Evolutionary conservation across 2,888 invertebrate genomes (phyloP).

Genomic region (Zele albiditarsus): DNA sequence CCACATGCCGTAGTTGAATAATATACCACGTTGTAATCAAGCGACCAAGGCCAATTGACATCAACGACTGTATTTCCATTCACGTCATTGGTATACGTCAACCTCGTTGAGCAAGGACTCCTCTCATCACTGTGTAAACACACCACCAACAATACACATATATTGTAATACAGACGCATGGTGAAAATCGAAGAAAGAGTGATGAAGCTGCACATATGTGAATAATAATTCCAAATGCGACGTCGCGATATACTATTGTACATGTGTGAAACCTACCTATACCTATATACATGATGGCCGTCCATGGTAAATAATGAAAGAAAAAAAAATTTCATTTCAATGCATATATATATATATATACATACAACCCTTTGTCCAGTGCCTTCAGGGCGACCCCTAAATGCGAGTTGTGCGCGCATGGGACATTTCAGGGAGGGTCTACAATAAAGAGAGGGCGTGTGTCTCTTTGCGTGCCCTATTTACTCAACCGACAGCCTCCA

Average conservation of each 20-base stretch:
- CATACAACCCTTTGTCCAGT: slow-evolving; percentile 67
- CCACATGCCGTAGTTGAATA: slow-evolving; percentile 3
- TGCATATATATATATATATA: slow-evolving; percentile 46
- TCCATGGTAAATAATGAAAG: slow-evolving; percentile 61
- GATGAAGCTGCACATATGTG: neutral
- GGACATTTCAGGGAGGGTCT: slow-evolving; percentile 54
- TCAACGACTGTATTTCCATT: slow-evolving; percentile 46
- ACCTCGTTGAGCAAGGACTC: slow-evolving; percentile 46
- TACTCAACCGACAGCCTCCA: slow-evolving; percentile 68
- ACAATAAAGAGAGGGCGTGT: slow-evolving; percentile 71
- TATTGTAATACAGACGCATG: neutral
- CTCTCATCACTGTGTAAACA: slow-evolving; percentile 17
- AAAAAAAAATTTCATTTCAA: slow-evolving; percentile 51
- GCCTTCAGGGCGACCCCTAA: slow-evolving; percentile 64
- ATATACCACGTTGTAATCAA: slow-evolving; percentile 34
- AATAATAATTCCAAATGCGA: slow-evolving; percentile 14
- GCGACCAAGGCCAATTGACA: slow-evolving; percentile 50
- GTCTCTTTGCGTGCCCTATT: slow-evolving; percentile 72
- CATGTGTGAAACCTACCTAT: slow-evolving; percentile 3
- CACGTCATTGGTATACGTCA: slow-evolving; percentile 48
- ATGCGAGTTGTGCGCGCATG: slow-evolving; percentile 35
- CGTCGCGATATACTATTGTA: slow-evolving; percentile 30
- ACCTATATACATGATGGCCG: slow-evolving; percentile 65
- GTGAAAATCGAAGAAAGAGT: neutral
- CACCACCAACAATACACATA: slow-evolving; percentile 31